phyloP scores from a whole-genome alignment of 2,888 invertebrate species.

The Eurytoma californica region DNA sequence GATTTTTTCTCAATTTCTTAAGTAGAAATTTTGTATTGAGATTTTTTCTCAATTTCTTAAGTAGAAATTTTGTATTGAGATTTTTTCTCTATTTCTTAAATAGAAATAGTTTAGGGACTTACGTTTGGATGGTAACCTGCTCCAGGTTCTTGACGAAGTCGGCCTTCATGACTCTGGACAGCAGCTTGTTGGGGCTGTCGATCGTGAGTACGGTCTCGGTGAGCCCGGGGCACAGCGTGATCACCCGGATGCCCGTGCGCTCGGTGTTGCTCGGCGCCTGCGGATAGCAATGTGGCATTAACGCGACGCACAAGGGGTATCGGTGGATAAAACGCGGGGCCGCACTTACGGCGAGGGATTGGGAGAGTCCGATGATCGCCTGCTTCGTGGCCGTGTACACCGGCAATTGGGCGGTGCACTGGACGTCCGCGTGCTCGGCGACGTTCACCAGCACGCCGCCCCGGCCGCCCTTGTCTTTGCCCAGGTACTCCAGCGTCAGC shows the following conservation, averaged over 20 bases:
- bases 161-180: constrained; percentile 71
- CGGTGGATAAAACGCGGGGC: neutral
- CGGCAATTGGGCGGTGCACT: constrained; percentile 66
- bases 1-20: too few relatives aligned
- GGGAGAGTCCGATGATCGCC: constrained; percentile 70
- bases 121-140: constrained; percentile 70
- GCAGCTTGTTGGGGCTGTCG: constrained; percentile 68
- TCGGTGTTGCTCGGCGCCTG: constrained; percentile 68
- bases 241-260: constrained; percentile 70
- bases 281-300: neutral
- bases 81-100: too few relatives aligned
- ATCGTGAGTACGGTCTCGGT: constrained; percentile 72
- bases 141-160: constrained; percentile 71
- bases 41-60: too few relatives aligned
- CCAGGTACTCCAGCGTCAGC: constrained; percentile 73
- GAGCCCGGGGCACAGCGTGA: constrained; percentile 73
- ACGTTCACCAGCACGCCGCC: constrained; percentile 76
- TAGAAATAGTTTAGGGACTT: too few relatives aligned
- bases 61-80: too few relatives aligned
- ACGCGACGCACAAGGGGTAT: neutral
- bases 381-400: constrained; percentile 73
- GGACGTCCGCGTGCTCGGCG: constrained; percentile 74
- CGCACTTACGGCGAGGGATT: constrained; percentile 66
- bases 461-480: constrained; percentile 70
- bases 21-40: too few relatives aligned